phyloP scores from a whole-genome alignment of 2,113 vertebrate species.

The Mustelus asterias region DNA sequence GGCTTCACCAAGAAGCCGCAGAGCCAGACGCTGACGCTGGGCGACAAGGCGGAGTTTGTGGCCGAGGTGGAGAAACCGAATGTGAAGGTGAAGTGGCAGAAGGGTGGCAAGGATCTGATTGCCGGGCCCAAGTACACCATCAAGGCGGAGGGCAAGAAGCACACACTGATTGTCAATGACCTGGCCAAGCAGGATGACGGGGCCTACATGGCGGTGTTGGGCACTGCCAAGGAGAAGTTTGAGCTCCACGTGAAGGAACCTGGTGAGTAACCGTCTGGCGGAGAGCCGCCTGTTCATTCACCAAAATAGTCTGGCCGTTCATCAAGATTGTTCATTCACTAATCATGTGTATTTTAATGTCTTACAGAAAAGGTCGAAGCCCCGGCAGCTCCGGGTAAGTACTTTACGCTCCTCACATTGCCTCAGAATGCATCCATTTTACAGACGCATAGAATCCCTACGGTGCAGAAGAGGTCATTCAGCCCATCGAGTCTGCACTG shows the following conservation, averaged over 20 bases:
- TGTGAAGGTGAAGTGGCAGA: conserved; percentile 85
- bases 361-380: not conserved
- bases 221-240: conserved; percentile 90
- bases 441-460: too few species aligned
- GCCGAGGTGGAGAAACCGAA: conserved; percentile 78
- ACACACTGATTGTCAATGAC: conserved; percentile 69
- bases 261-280: conserved; percentile 55
- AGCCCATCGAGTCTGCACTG: too few species aligned
- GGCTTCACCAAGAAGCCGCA: conserved; percentile 90
- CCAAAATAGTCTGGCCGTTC: not conserved
- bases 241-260: conserved; percentile 78
- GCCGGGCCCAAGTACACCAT: conserved; percentile 66
- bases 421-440: too few species aligned
- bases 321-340: not conserved
- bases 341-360: not conserved
- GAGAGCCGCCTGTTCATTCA: too few species aligned
- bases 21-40: conserved; percentile 61
- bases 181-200: conserved; percentile 66
- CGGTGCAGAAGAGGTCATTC: too few species aligned
- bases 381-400: not conserved
- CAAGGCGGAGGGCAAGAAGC: conserved; percentile 66
- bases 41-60: conserved; percentile 71
- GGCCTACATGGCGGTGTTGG: conserved; percentile 77
- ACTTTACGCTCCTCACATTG: too few species aligned
- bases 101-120: conserved; percentile 67